Base-by-base conservation (phyloP, 2,888 invertebrate genomes). In the Melieria omissa region DNA sequence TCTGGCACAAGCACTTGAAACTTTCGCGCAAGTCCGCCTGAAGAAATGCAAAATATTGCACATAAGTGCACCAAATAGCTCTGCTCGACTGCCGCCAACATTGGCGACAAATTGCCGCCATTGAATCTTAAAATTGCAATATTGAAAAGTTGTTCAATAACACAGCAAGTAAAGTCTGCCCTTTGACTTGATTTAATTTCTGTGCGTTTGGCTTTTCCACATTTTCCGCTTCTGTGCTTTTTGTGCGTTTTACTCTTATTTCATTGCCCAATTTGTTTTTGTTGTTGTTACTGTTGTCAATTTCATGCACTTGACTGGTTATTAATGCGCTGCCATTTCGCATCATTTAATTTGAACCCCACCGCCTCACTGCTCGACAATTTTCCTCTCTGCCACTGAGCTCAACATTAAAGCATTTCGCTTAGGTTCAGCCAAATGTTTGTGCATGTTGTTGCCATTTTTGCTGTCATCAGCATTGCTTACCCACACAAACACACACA, bases 341-440 rank as follows among this genome's bases (percentile, higher is more conserved):
- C 29, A 1, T 29, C 29, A 29, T 49, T 14, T 16, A 16, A 16
- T 41, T 10, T 41, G 4, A 16, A 46, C 49, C 16, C 55, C 14
- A 14, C 16, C 8, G 57, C n/a, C 12, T 14, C 12, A 16, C 45
- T 57, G 49, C 14, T 16, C 47, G 14, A n/a, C 16, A 5, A 4
- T 46, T 29, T 49, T 5, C 41, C 54, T 29, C 29, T 29, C 29
- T 3, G 12, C 29, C 41, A 4, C 12, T 29, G 3, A 52, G 52
- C 41, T 52, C n/a, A 52, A 65, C 47, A 49, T 49, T 65, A 42
- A 57, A 57, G 57, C n/a, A 29, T 16, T 47, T 70, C 14, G 52
- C 52, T 41, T 29, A 49, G 63, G 57, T 57, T 70, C 55, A 46
- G 63, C 55, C n/a, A 52, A 70, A 46, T 63, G 63, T 68, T 49